A percentile compares a stretch with the other conserved stretches of the same genome.
Evolutionary conservation across 2,888 invertebrate species (phyloP).

Genomic region (Pyrochroa serraticornis): DNA sequence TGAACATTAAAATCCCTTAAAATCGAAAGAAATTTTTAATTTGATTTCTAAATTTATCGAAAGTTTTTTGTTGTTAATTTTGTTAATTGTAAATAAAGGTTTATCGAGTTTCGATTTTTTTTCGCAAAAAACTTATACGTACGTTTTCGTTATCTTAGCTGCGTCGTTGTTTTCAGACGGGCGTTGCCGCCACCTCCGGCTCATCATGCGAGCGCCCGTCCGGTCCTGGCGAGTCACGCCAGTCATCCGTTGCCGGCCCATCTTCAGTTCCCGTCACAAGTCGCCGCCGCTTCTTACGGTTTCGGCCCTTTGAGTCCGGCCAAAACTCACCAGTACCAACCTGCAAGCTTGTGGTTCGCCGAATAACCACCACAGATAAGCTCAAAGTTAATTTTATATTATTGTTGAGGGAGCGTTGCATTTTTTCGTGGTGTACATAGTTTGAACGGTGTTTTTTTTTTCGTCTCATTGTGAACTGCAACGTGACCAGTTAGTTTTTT

Average conservation of each 20-base stretch:
- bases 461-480: neutral
- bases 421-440: constrained; percentile 6
- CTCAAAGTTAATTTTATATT: constrained; percentile 15
- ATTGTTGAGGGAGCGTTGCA: constrained; percentile 23
- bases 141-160: neutral
- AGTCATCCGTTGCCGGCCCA: constrained; percentile 83
- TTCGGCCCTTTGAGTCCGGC: constrained; percentile 75
- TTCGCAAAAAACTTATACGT: too few species aligned
- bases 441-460: constrained; percentile 12
- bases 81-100: neutral
- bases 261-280: constrained; percentile 75
- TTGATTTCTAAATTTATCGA: neutral
- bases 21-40: constrained; percentile 7
- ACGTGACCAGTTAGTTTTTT: constrained; percentile 7
- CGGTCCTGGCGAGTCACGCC: constrained; percentile 69
- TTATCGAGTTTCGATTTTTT: too few species aligned
- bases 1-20: constrained; percentile 10
- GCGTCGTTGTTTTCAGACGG: constrained; percentile 54
- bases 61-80: constrained; percentile 3
- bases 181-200: constrained; percentile 79
- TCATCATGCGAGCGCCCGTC: constrained; percentile 78
- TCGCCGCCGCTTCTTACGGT: constrained; percentile 65
- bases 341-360: constrained; percentile 76
- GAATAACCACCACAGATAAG: constrained; percentile 59
- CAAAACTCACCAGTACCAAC: constrained; percentile 70